These are phyloP conservation scores for Poecilia wingei DNA, from an alignment of 2,797 vertebrate species.

Conservation along the genomic window DNA sequence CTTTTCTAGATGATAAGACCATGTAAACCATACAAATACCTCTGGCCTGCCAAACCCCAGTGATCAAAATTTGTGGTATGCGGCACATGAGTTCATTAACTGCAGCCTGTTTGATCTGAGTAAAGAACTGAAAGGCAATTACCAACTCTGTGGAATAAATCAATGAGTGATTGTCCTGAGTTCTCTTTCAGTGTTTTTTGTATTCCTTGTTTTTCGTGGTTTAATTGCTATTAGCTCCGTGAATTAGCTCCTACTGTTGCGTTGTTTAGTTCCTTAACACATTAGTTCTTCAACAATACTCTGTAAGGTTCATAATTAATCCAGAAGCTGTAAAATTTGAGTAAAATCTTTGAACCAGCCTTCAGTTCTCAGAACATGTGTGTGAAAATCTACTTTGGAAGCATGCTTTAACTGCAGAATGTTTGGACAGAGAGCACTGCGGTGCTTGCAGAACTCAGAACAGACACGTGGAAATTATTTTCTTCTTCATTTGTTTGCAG, in stretches of 20 bases:
- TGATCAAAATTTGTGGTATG: conserved; percentile 24
- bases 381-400: conserved; percentile 22
- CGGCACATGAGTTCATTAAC: conserved; percentile 5
- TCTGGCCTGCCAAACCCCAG: background rate
- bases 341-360: conserved; percentile 1
- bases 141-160: conserved; percentile 44
- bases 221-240: conserved; percentile 5
- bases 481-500: conserved; percentile 63
- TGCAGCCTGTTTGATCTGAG: conserved; percentile 16
- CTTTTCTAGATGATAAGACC: conserved; percentile 1
- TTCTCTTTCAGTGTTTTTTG: conserved; percentile 22
- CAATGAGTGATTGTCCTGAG: conserved; percentile 33
- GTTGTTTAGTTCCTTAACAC: background rate
- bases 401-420: conserved; percentile 43
- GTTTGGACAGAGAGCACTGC: conserved; percentile 52
- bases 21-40: conserved; percentile 5
- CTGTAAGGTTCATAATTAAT: conserved; percentile 13
- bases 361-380: background rate
- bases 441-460: conserved; percentile 48
- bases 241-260: background rate
- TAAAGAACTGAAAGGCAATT: conserved; percentile 32
- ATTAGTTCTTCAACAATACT: conserved; percentile 8
- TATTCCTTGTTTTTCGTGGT: conserved; percentile 11
- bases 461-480: conserved; percentile 57
- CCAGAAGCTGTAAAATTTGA: conserved; percentile 5